These are phyloP conservation scores for Podargus strigoides DNA, from an alignment of 2,797 vertebrate genomes.

Conservation along the genomic window DNA sequence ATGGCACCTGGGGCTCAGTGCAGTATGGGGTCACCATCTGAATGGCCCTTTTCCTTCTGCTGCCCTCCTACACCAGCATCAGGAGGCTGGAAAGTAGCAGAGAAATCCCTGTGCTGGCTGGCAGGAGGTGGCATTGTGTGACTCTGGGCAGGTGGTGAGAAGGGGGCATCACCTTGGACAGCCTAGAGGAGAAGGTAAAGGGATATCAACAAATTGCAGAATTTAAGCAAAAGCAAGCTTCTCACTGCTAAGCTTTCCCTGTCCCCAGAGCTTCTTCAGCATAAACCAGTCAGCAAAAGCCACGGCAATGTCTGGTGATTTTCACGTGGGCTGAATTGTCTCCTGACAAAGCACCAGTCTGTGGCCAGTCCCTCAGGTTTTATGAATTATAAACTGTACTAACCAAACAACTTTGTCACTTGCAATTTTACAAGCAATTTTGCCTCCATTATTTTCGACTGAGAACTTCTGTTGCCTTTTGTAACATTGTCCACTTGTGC, in stretches of 20 bases:
- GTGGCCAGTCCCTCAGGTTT: background rate
- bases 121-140: background rate
- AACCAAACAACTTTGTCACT: background rate
- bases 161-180: conserved; percentile 39
- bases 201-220: background rate
- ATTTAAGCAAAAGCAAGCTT: conserved; percentile 21
- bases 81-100: background rate
- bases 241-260: background rate
- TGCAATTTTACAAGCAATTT: background rate
- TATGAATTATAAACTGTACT: accelerated
- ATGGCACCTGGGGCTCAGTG: background rate
- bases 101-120: conserved; percentile 17
- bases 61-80: background rate
- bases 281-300: background rate
- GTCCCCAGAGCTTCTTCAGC: background rate
- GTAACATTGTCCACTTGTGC: background rate
- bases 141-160: background rate
- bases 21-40: background rate
- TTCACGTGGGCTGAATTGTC: background rate
- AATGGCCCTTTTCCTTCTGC: conserved; percentile 36
- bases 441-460: background rate
- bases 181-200: background rate
- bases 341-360: background rate
- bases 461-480: background rate
- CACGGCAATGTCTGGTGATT: background rate